Percentiles rank a stretch among this genome's conserved stretches.
These are phyloP conservation scores for Actinernus sp. DNA, from an alignment of 92 coral and sea anemone genomes.

Conservation along the genomic window DNA sequence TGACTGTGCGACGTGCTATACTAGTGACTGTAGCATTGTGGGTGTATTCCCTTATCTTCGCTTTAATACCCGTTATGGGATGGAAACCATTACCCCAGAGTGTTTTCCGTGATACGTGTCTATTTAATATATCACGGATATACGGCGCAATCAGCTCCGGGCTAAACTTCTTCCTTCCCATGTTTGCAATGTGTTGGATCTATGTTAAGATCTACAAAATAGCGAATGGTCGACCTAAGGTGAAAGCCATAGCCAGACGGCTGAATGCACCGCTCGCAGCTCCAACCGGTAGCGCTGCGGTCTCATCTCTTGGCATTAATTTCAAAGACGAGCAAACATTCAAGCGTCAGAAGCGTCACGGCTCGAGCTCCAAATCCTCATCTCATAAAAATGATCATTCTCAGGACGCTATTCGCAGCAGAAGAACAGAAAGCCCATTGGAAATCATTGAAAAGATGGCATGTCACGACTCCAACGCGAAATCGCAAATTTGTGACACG, in stretches of 20 bases:
- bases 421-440: neutral
- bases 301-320: neutral
- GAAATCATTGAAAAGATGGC: neutral
- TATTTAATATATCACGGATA: constrained; percentile 47
- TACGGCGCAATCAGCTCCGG: constrained; percentile 72
- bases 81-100: constrained; percentile 38
- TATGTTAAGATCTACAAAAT: constrained; percentile 63
- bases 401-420: neutral
- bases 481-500: too few species aligned
- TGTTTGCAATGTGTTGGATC: constrained; percentile 53
- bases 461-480: neutral
- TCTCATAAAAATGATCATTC: neutral
- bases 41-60: constrained; percentile 74
- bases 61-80: constrained; percentile 75
- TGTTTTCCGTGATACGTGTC: constrained; percentile 22
- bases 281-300: neutral
- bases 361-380: neutral
- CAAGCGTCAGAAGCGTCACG: neutral
- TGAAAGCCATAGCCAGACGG: neutral
- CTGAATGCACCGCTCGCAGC: neutral
- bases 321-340: too few species aligned
- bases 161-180: constrained; percentile 74
- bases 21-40: constrained; percentile 43
- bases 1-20: constrained; percentile 56
- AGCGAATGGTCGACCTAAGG: constrained; percentile 1